Conservation (phyloP, 2,113 vertebrate species). For the Gobio gobio region DNA sequence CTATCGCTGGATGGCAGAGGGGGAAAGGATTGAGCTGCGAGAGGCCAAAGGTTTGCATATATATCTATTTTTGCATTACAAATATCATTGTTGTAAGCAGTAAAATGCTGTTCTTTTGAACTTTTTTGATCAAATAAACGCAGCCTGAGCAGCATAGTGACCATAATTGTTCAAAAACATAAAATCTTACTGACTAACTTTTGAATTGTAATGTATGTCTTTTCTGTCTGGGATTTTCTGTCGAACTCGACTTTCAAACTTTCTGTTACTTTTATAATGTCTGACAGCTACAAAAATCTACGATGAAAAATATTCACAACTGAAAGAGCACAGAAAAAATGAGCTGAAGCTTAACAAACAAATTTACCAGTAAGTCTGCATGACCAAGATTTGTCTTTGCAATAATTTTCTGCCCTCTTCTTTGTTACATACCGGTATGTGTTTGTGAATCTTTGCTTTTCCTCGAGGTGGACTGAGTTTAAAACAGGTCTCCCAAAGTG, state of each 20-base stretch:
- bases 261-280: not conserved
- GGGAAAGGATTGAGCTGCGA: conserved; percentile 64
- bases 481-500: conserved; percentile 61
- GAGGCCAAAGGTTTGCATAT: conserved; percentile 67
- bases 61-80: not conserved
- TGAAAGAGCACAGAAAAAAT: conserved; percentile 27
- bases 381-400: not conserved
- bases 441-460: not conserved
- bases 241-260: not conserved
- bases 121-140: too few species aligned
- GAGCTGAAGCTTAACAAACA: conserved; percentile 5
- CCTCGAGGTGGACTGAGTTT: conserved; percentile 63
- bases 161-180: too few species aligned
- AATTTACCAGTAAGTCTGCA: conserved; percentile 11
- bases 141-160: too few species aligned
- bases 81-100: too few species aligned
- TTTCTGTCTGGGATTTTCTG: not conserved
- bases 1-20: conserved; percentile 71
- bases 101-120: too few species aligned
- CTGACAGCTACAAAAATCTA: conserved; percentile 18
- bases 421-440: not conserved
- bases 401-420: not conserved
- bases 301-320: conserved; percentile 1
- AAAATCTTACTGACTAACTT: too few species aligned
- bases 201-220: not conserved